Evolutionary conservation across 30 jellyfish, hydroid and myxozoan species (phyloP).

Genomic region (Aurelia aurita): DNA sequence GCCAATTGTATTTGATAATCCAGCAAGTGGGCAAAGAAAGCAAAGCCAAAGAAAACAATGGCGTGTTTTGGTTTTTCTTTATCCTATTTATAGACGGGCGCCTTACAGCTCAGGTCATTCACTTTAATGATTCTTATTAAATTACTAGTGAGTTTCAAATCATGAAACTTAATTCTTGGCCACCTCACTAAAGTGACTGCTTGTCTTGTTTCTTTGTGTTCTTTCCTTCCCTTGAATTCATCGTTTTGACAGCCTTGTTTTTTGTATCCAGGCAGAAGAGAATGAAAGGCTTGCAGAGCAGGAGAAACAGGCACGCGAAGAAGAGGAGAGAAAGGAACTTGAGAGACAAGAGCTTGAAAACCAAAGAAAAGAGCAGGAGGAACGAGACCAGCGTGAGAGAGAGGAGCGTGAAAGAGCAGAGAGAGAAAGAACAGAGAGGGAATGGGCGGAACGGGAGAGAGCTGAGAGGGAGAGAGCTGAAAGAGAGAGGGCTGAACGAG

Average conservation of each 20-base stretch:
- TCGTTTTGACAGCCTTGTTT: not conserved
- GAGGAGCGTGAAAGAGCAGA: constrained; percentile 26
- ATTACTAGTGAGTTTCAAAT: too few species aligned
- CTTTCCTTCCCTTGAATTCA: not conserved
- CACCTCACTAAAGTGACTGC: too few species aligned
- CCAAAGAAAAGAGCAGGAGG: constrained; percentile 41
- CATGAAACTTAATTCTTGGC: too few species aligned
- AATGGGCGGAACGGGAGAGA: constrained; percentile 31
- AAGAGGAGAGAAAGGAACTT: constrained; percentile 6
- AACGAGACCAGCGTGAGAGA: constrained; percentile 28
- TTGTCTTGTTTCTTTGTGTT: not conserved
- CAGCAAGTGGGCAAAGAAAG: too few species aligned
- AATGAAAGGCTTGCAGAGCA: constrained; percentile 36
- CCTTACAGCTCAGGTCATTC: too few species aligned
- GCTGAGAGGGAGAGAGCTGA: constrained; percentile 38
- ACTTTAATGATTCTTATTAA: too few species aligned
- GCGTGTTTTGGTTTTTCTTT: too few species aligned
- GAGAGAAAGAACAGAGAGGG: constrained; percentile 34
- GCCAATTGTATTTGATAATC: too few species aligned
- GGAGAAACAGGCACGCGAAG: constrained; percentile 6
- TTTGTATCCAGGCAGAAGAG: constrained; percentile 39
- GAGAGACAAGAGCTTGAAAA: constrained; percentile 24
- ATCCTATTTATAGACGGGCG: too few species aligned
- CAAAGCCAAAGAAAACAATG: too few species aligned
- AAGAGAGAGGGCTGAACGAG: constrained; percentile 21